Conservation (phyloP, 2,113 vertebrate genomes). For the Pteropus alecto region DNA sequence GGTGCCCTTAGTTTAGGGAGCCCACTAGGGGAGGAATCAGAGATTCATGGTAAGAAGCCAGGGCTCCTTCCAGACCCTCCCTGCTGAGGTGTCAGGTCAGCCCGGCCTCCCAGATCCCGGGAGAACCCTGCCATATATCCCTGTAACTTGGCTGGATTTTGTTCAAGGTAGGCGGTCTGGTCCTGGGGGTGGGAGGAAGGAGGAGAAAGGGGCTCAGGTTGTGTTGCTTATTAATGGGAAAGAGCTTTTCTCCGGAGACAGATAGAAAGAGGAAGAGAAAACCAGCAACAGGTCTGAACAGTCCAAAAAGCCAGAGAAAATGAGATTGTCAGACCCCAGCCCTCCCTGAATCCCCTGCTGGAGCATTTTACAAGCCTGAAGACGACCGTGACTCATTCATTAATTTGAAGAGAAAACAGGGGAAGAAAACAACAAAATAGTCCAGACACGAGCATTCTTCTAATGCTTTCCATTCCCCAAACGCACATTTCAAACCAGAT, state of each 20-base stretch:
- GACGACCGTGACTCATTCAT: constrained; percentile 70
- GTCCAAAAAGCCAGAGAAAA: constrained; percentile 10
- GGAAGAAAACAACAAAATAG: constrained; percentile 48
- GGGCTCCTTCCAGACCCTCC: background rate
- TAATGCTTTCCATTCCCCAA: constrained; percentile 78
- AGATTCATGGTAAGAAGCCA: background rate
- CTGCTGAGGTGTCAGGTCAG: rapidly evolving
- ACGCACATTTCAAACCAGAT: constrained; percentile 71
- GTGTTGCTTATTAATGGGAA: background rate
- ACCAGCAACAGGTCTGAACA: background rate
- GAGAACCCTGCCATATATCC: background rate
- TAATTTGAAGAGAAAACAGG: constrained; percentile 67
- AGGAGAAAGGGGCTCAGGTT: background rate
- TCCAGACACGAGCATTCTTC: constrained; percentile 78
- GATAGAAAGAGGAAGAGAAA: background rate
- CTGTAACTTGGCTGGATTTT: background rate
- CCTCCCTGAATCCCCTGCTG: background rate
- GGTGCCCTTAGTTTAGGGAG: background rate
- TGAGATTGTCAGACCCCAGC: background rate
- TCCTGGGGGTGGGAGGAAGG: background rate
- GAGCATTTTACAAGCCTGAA: constrained; percentile 24
- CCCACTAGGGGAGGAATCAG: background rate
- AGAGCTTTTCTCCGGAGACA: constrained; percentile 42
- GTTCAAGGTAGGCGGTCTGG: background rate
- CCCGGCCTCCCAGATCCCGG: too few species aligned